Conservation (phyloP, 2,113 vertebrate genomes). For the Colinus virginianus region DNA sequence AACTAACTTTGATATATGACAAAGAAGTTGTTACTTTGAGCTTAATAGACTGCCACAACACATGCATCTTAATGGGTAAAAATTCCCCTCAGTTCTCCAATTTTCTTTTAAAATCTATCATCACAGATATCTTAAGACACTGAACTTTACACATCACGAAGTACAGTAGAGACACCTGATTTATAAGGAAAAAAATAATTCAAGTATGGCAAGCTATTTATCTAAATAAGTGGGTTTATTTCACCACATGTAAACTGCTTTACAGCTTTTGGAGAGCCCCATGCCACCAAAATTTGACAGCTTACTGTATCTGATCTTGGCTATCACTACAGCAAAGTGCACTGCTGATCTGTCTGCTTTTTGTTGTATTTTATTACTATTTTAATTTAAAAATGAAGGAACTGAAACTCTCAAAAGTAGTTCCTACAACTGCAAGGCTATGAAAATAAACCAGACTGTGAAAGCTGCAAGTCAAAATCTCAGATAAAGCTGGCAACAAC, state of each 20-base stretch:
- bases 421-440: not conserved
- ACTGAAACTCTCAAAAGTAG: not conserved
- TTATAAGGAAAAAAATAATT: not conserved
- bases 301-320: not conserved
- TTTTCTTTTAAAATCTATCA: not conserved
- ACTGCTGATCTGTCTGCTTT: not conserved
- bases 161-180: not conserved
- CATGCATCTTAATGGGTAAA: not conserved
- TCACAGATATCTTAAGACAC: not conserved
- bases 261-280: not conserved
- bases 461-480: not conserved
- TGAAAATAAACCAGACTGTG: slow-evolving; percentile 7
- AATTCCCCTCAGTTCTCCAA: not conserved
- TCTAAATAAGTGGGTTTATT: not conserved
- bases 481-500: not conserved
- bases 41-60: not conserved
- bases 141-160: not conserved
- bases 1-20: not conserved
- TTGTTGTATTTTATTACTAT: not conserved
- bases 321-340: not conserved
- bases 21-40: not conserved
- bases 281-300: not conserved
- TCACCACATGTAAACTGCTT: not conserved
- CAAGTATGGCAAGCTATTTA: not conserved
- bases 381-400: not conserved